These are phyloP conservation scores for Cotesia congregata DNA, from an alignment of 2,888 invertebrate genomes.

Conservation along the genomic window DNA sequence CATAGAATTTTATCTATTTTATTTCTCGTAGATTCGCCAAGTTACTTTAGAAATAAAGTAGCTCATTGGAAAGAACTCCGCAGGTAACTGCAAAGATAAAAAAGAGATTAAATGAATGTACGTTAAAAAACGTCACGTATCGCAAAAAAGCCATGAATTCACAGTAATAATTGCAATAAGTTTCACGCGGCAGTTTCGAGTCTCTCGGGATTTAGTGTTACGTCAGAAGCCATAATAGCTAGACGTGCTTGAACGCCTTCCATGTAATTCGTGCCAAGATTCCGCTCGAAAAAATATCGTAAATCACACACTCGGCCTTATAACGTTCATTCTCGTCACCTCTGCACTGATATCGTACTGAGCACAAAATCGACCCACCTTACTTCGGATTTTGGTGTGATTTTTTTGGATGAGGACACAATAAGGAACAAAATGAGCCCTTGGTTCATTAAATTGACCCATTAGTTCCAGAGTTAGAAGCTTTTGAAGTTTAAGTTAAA, in stretches of 20 bases:
- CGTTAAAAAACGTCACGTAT: neutral
- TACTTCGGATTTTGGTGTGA: too few species aligned
- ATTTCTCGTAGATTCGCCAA: neutral
- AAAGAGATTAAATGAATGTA: neutral
- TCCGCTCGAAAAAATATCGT: constrained; percentile 17
- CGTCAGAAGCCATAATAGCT: constrained; percentile 16
- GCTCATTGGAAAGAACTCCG: neutral
- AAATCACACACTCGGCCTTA: neutral
- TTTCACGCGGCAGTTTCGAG: constrained; percentile 9
- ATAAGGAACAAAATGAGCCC: too few species aligned
- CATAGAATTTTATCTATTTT: neutral
- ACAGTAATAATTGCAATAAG: constrained; percentile 23
- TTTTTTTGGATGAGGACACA: too few species aligned
- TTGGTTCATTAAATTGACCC: too few species aligned
- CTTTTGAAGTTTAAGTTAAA: too few species aligned
- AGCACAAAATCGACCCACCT: too few species aligned
- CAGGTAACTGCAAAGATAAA: neutral
- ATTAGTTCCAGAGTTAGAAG: too few species aligned
- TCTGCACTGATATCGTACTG: too few species aligned
- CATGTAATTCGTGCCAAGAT: constrained; percentile 14
- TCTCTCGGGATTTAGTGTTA: constrained; percentile 11
- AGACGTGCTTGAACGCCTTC: constrained; percentile 23
- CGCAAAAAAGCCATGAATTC: constrained; percentile 14
- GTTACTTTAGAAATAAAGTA: neutral
- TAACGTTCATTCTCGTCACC: too few species aligned